phyloP scores from a whole-genome alignment of 2,888 invertebrate genomes.

The Pecten maximus region DNA sequence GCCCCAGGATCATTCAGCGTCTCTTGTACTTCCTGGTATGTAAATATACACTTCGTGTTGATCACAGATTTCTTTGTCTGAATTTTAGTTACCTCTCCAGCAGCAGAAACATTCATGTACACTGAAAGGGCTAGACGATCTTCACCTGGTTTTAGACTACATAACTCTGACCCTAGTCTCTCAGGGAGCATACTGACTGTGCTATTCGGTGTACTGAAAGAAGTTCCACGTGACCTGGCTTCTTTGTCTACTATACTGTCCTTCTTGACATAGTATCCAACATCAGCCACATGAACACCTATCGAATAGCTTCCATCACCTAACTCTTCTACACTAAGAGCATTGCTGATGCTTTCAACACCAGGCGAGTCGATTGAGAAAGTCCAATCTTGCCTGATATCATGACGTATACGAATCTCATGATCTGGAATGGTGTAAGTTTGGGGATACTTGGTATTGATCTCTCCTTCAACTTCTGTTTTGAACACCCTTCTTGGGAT shows the following conservation, averaged over 20 bases:
- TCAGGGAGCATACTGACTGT: constrained; percentile 71
- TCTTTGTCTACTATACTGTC: constrained; percentile 71
- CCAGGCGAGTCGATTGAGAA: constrained; percentile 68
- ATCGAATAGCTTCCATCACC: constrained; percentile 69
- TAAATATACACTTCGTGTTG: constrained; percentile 71
- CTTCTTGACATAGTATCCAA: constrained; percentile 70
- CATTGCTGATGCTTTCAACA: constrained; percentile 65
- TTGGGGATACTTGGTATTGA: constrained; percentile 60
- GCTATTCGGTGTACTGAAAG: constrained; percentile 67
- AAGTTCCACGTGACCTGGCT: constrained; percentile 64
- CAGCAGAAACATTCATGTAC: constrained; percentile 67
- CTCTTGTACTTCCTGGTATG: constrained; percentile 69
- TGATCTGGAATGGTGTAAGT: constrained; percentile 62
- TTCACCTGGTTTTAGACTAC: constrained; percentile 67
- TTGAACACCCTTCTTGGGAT: constrained; percentile 63
- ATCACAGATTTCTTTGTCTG: constrained; percentile 68
- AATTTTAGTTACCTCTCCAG: constrained; percentile 67
- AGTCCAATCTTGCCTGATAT: constrained; percentile 68
- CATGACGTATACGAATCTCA: constrained; percentile 57
- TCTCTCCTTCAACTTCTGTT: constrained; percentile 60
- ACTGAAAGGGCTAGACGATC: constrained; percentile 74
- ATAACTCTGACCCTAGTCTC: constrained; percentile 66
- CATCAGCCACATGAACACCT: constrained; percentile 77
- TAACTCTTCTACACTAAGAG: constrained; percentile 71
- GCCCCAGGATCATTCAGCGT: constrained; percentile 69